phyloP scores from a whole-genome alignment of 2,888 invertebrate genomes.

The Phyllotreta striolata region DNA sequence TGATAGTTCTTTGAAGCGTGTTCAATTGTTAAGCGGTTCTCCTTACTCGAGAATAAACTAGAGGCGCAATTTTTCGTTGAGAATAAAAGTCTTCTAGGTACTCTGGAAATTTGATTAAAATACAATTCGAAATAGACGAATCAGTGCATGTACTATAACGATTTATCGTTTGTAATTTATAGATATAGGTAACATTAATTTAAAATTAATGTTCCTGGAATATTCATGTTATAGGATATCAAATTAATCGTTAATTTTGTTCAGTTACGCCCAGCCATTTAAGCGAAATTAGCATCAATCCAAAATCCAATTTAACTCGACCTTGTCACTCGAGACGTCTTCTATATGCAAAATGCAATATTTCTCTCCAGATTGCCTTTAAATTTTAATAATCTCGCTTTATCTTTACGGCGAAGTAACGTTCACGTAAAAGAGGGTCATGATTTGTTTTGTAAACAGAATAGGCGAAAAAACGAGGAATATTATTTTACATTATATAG shows the following conservation, averaged over 20 bases:
- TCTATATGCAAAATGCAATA: slow-evolving; percentile 56
- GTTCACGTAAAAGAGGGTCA: slow-evolving; percentile 19
- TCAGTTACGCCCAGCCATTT: slow-evolving; percentile 15
- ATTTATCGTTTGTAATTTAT: no score
- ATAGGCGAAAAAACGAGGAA: neutral
- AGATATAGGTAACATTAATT: no score
- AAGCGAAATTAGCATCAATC: slow-evolving; percentile 33
- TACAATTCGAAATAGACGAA: no score
- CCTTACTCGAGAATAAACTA: no score
- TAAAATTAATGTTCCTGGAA: neutral
- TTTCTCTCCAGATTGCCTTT: slow-evolving; percentile 53
- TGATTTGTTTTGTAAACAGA: slow-evolving; percentile 1
- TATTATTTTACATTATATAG: no score
- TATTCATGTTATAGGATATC: slow-evolving; percentile 4
- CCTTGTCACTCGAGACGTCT: slow-evolving; percentile 49
- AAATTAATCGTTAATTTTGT: neutral
- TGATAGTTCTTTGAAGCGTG: no score
- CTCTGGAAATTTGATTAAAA: no score
- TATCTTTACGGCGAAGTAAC: slow-evolving; percentile 26
- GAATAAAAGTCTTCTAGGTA: no score
- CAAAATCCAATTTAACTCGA: slow-evolving; percentile 39
- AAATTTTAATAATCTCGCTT: slow-evolving; percentile 53
- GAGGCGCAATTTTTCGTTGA: no score
- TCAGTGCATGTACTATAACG: no score
- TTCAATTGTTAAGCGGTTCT: no score